A percentile compares a stretch with the other conserved stretches of the same genome.
Conservation (phyloP, 2,113 vertebrate species). For the Lontra canadensis region DNA sequence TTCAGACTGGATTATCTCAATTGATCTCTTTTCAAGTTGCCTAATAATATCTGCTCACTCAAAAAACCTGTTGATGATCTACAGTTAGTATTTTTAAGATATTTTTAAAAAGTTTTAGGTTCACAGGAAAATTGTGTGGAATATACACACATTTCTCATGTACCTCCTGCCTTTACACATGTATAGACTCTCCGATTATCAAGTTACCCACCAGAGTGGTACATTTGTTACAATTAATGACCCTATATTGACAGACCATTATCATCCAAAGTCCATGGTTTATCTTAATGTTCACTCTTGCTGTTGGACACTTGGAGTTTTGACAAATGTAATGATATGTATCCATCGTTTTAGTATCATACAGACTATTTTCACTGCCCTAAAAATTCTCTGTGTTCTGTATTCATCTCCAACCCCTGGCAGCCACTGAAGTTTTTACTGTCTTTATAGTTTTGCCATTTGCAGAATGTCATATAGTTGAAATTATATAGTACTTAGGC, state of each 20-base stretch:
- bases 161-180: neutral
- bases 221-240: neutral
- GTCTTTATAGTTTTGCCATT: neutral
- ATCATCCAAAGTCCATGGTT: neutral
- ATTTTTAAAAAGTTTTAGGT: neutral
- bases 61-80: neutral
- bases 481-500: neutral
- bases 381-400: neutral
- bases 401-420: neutral
- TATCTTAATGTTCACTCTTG: neutral
- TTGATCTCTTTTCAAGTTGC: neutral
- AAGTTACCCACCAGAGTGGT: neutral
- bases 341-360: too few species aligned
- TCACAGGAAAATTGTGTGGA: neutral
- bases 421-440: neutral
- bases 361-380: too few species aligned
- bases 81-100: neutral
- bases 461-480: neutral
- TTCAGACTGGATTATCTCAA: neutral
- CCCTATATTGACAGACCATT: neutral
- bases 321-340: too few species aligned
- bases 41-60: neutral
- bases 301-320: neutral
- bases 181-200: neutral
- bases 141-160: neutral